Evolutionary conservation across 2,888 invertebrate genomes (phyloP), one percentile per base, ranked within the genome.

Genomic region (Bimastos eiseni): DNA sequence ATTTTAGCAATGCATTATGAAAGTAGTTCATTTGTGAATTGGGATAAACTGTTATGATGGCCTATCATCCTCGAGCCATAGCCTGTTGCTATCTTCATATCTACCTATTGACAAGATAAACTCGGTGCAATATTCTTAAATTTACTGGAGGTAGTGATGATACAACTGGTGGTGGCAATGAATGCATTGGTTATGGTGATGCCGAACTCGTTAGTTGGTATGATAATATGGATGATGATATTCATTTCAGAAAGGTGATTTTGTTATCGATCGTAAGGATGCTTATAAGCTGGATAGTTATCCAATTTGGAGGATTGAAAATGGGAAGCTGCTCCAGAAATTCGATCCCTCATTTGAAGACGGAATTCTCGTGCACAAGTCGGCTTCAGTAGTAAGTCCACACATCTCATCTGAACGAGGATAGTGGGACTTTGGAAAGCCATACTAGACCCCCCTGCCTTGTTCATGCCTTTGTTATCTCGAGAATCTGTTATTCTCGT

Each of bases 261-360:
- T 91, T 90, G 91, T 91, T 34, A 88, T 91, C 30, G 91, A 91
- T 34, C 90, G 89, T 34, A 91, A 91, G 83, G 91, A 91, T 89
- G 90, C 91, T 19, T 91, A 91, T 55, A 91, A 91, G 84, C 38
- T 90, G 36, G 90, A 90, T 36, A 86, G 86, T 36, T 91, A 90
- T 83, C 90, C 91, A 8, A 91, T 91, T 37, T 91, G 91, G 91
- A 90, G 91, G 83, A 91, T 91, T 38, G 91, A 91, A 86, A 91
- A 90, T 41, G 90, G 90, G 6, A 91, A 90, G 70, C 90, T 91
- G 15, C 49, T 91, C 37, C 91, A 91, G 83, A 91, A 91, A 83
- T 91, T 91, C 88, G 91, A 91, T 36, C 89, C 91, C 17, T 33
- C 86, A 24, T 33, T 84, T 19, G 84, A 90, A 49, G 88, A 90